Evolutionary conservation across 2,888 invertebrate genomes (phyloP).

Genomic region (Agriopis leucophaearia): DNA sequence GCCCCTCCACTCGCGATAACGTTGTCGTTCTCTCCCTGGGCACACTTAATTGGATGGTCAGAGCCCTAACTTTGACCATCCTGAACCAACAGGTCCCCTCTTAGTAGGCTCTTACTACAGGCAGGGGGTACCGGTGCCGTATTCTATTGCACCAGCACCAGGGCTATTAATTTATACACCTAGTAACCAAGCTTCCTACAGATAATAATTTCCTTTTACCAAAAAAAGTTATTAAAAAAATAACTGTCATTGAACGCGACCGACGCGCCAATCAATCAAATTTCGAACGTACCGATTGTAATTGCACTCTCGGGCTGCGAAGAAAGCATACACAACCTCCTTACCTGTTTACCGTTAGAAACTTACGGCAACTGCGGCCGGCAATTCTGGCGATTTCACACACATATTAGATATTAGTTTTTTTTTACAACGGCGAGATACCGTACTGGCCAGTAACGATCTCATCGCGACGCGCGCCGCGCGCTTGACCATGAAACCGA

Average conservation of each 20-base stretch:
- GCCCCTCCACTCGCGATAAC: too few relatives aligned
- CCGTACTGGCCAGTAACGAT: slow-evolving; percentile 52
- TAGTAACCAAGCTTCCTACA: not conserved
- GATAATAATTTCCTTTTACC: not conserved
- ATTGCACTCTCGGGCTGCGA: slow-evolving; percentile 43
- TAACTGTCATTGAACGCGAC: slow-evolving; percentile 42
- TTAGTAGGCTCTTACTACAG: too few relatives aligned
- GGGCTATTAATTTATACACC: not conserved
- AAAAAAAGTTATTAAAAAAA: slow-evolving; percentile 36
- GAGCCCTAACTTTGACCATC: too few relatives aligned
- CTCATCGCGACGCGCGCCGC: slow-evolving; percentile 44
- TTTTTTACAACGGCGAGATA: slow-evolving; percentile 55
- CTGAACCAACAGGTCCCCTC: too few relatives aligned
- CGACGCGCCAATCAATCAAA: slow-evolving; percentile 46
- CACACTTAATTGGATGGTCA: too few relatives aligned
- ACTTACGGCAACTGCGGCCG: slow-evolving; percentile 60
- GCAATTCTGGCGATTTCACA: slow-evolving; percentile 78
- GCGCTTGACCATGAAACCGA: slow-evolving; percentile 43
- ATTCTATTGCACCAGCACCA: too few relatives aligned
- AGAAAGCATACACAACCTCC: slow-evolving; percentile 48
- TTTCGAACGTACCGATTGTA: slow-evolving; percentile 44
- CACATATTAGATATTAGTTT: slow-evolving; percentile 67
- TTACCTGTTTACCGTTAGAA: slow-evolving; percentile 73
- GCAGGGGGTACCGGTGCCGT: too few relatives aligned
- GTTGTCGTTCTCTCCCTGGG: too few relatives aligned